Conservation (phyloP, 2,888 invertebrate genomes). For the Holacanthella duospinosa region DNA sequence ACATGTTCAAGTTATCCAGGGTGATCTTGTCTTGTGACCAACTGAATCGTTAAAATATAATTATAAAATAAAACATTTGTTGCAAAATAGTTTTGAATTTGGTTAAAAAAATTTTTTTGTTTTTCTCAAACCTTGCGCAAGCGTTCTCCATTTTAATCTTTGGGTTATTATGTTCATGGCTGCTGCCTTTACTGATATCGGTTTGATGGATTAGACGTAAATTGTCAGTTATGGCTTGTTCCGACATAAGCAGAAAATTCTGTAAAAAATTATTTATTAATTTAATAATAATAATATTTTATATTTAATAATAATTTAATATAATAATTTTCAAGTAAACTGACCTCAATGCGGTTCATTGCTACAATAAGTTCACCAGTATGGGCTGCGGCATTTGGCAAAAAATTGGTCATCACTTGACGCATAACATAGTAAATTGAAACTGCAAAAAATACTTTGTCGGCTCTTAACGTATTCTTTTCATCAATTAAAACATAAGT, state of each 20-base stretch:
- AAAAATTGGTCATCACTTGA: slow-evolving; percentile 74
- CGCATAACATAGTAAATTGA: slow-evolving; percentile 78
- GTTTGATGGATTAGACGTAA: neutral
- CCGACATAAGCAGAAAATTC: slow-evolving; percentile 11
- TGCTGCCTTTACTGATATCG: neutral
- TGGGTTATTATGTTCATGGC: neutral
- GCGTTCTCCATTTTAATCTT: neutral
- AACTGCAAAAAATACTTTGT: slow-evolving; percentile 71
- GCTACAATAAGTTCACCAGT: slow-evolving; percentile 69
- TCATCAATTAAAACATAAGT: slow-evolving; percentile 54
- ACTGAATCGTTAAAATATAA: too few relatives aligned
- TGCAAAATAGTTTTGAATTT: neutral
- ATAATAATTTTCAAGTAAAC: too few relatives aligned
- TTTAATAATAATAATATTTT: neutral
- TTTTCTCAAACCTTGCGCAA: neutral
- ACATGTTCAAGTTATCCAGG: slow-evolving; percentile 9
- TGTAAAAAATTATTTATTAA: too few relatives aligned
- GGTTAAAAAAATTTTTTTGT: neutral
- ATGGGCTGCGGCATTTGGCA: slow-evolving; percentile 73
- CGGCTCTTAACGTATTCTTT: slow-evolving; percentile 51
- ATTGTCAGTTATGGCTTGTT: slow-evolving; percentile 1
- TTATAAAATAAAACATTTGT: neutral
- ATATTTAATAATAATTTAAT: neutral
- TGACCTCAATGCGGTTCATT: slow-evolving; percentile 57
- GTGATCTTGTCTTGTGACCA: slow-evolving; percentile 17